Conservation (phyloP, 2,888 invertebrate species). For the Poecilobothrus nobilitatus region DNA sequence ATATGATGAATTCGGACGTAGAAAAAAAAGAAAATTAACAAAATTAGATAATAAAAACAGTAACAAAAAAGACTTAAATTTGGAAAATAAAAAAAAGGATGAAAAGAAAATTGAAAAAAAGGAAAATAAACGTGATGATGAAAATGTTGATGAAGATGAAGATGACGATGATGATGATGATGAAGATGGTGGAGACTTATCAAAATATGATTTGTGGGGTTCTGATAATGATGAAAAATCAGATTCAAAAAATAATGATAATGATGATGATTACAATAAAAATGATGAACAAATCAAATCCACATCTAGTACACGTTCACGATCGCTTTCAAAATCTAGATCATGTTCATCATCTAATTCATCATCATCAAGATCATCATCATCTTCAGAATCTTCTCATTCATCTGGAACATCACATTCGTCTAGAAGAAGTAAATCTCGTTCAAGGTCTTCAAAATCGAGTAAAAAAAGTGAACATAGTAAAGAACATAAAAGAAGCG, state of each 20-base stretch:
- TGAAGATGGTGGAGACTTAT: slow-evolving; percentile 59
- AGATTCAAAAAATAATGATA: slow-evolving; percentile 8
- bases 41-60: slow-evolving; percentile 17
- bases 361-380: slow-evolving; percentile 33
- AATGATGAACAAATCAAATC: slow-evolving; percentile 15
- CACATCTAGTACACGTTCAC: slow-evolving; percentile 22
- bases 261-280: neutral
- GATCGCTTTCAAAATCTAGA: slow-evolving; percentile 22
- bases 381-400: slow-evolving; percentile 28
- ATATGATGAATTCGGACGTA: slow-evolving; percentile 85
- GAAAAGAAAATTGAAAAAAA: slow-evolving; percentile 26
- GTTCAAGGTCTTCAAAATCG: neutral
- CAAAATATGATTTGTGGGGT: slow-evolving; percentile 72
- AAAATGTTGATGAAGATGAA: slow-evolving; percentile 41
- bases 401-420: slow-evolving; percentile 13
- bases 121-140: slow-evolving; percentile 18
- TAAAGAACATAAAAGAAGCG: neutral
- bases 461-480: neutral
- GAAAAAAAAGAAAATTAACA: slow-evolving; percentile 46
- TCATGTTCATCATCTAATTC: slow-evolving; percentile 25
- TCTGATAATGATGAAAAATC: slow-evolving; percentile 48
- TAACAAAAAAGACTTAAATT: slow-evolving; percentile 27
- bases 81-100: slow-evolving; percentile 40
- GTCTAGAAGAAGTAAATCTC: neutral
- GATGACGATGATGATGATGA: slow-evolving; percentile 49